Evolutionary conservation across 1,140 invertebrate genomes (phyloP).

Genomic region (Arctopsyche grandis): DNA sequence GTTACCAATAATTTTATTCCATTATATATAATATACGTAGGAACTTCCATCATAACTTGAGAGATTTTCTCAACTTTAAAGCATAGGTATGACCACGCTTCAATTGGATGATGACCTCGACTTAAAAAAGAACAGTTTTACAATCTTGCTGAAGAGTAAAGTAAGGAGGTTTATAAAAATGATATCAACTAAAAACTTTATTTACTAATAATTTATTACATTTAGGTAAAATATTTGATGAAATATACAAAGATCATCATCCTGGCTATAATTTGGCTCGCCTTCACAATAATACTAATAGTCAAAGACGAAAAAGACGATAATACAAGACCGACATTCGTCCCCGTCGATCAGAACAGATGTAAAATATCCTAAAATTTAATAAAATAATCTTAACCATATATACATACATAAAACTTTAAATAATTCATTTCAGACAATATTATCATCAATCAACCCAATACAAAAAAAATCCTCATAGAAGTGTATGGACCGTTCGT

Average conservation of each 20-base stretch:
- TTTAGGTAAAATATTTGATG: constrained; percentile 13
- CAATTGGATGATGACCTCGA: too few relatives aligned
- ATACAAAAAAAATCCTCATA: neutral
- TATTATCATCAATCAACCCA: neutral
- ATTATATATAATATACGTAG: too few relatives aligned
- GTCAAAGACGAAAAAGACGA: neutral
- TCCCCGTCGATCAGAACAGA: neutral
- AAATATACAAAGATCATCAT: neutral
- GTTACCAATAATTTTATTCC: too few relatives aligned
- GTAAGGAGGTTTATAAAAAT: neutral
- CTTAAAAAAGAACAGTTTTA: too few relatives aligned
- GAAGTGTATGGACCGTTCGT: neutral
- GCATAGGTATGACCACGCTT: too few relatives aligned
- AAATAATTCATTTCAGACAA: neutral
- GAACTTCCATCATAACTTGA: too few relatives aligned
- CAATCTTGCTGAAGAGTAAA: too few relatives aligned
- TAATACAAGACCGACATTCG: neutral
- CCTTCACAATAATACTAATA: neutral
- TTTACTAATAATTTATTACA: neutral
- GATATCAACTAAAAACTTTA: neutral
- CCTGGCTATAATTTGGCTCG: neutral
- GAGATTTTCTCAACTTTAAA: too few relatives aligned
- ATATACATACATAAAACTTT: neutral
- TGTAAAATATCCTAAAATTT: neutral
- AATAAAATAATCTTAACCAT: neutral